A percentile compares a stretch with the other conserved stretches of the same genome.
These are phyloP conservation scores for Gyps fulvus DNA, from an alignment of 2,113 vertebrate genomes.

Conservation along the genomic window DNA sequence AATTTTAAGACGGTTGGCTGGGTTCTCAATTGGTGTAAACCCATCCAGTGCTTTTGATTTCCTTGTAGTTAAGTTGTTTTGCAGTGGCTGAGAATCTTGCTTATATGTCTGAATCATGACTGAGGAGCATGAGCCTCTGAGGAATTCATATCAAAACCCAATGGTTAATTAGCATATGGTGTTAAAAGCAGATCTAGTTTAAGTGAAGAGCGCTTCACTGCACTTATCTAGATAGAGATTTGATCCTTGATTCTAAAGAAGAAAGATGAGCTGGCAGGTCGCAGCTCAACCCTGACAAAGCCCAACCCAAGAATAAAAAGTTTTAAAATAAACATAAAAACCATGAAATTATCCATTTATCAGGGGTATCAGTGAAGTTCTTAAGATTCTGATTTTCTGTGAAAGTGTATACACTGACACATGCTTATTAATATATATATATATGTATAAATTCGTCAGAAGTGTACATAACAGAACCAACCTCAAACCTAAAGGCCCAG, in stretches of 20 bases:
- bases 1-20: neutral
- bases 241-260: neutral
- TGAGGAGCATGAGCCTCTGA: neutral
- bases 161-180: neutral
- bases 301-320: neutral
- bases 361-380: neutral
- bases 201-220: neutral
- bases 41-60: neutral
- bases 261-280: neutral
- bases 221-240: neutral
- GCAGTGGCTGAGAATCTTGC: neutral
- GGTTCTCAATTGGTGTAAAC: slow-evolving; percentile 10
- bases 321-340: neutral
- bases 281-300: neutral
- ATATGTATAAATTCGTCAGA: neutral
- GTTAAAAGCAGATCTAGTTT: neutral
- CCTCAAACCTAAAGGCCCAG: neutral
- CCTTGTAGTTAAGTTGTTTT: neutral
- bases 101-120: neutral
- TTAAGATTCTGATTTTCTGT: neutral
- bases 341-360: neutral
- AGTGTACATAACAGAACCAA: neutral
- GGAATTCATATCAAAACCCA: neutral
- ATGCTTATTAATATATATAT: neutral
- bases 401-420: neutral